Conservation (phyloP, 2,797 vertebrate genomes). For the Eospalax fontanierii region DNA sequence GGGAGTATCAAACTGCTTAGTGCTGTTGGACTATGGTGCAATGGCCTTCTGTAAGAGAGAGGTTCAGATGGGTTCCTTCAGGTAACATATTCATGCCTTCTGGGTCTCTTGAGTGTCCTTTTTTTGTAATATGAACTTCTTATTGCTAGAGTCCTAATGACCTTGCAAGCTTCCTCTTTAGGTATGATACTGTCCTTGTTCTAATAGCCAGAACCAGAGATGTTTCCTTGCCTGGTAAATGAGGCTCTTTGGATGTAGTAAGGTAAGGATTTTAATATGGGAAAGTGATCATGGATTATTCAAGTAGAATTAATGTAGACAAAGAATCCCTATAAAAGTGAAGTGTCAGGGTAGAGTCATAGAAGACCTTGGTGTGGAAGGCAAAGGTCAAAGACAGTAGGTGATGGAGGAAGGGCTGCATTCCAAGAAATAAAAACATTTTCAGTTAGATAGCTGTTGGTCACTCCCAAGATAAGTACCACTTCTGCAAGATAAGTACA, state of each 20-base stretch:
- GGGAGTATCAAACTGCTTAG: neutral
- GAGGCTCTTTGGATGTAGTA: neutral
- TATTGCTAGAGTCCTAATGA: neutral
- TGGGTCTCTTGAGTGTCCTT: neutral
- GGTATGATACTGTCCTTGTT: neutral
- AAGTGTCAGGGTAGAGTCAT: neutral
- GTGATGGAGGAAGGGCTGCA: neutral
- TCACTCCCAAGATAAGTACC: no score
- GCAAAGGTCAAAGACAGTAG: neutral
- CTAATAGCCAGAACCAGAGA: neutral
- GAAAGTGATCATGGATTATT: neutral
- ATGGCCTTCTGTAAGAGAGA: neutral
- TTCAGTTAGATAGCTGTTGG: no score
- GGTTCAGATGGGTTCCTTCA: neutral
- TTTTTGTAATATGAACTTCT: neutral
- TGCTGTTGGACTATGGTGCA: neutral
- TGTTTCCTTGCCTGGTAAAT: neutral
- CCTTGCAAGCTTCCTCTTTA: neutral
- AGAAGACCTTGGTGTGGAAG: neutral
- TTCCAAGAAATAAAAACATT: neutral
- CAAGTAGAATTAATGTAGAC: neutral
- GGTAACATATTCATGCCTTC: neutral
- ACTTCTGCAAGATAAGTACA: no score
- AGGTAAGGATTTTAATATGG: neutral
- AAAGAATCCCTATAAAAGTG: neutral